These are phyloP conservation scores for Penaeus monodon DNA, from an alignment of 2,888 invertebrate genomes.

Conservation along the genomic window DNA sequence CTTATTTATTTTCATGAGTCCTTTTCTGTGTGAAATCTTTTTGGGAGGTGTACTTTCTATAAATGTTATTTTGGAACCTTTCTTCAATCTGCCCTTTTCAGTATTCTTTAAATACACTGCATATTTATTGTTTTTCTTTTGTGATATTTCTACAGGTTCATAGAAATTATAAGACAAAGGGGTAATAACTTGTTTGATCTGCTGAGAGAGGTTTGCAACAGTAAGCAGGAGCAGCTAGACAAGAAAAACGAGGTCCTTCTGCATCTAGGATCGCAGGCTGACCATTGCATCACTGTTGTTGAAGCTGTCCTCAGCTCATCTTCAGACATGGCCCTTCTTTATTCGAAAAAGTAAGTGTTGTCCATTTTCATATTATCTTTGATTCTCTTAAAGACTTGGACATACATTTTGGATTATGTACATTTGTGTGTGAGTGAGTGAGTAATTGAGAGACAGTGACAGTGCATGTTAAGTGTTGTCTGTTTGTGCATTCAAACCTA, in stretches of 20 bases:
- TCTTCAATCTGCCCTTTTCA: too few species aligned
- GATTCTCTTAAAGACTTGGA: background rate
- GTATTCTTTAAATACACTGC: too few species aligned
- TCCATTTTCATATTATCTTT: conserved; percentile 14
- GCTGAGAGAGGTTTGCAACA: conserved; percentile 83
- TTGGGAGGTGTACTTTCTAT: too few species aligned
- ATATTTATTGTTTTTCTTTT: background rate
- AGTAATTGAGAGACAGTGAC: background rate
- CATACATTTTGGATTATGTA: background rate
- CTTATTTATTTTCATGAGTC: too few species aligned
- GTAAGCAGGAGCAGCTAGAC: conserved; percentile 82
- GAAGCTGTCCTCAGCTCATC: conserved; percentile 83
- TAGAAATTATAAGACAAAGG: conserved; percentile 58
- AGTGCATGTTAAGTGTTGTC: too few species aligned
- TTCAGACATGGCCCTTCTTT: conserved; percentile 86
- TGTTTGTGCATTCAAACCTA: background rate
- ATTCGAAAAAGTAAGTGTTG: conserved; percentile 81
- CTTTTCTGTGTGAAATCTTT: too few species aligned
- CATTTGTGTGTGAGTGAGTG: background rate
- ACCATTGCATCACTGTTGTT: conserved; percentile 89
- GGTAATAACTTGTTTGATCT: conserved; percentile 49
- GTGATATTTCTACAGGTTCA: conserved; percentile 36
- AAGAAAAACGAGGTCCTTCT: conserved; percentile 88
- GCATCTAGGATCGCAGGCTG: conserved; percentile 85
- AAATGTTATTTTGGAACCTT: too few species aligned